A percentile compares a stretch with the other conserved stretches of the same genome.
Evolutionary conservation across 2,888 invertebrate genomes (phyloP).

Genomic region (Drosophila tanythrix): DNA sequence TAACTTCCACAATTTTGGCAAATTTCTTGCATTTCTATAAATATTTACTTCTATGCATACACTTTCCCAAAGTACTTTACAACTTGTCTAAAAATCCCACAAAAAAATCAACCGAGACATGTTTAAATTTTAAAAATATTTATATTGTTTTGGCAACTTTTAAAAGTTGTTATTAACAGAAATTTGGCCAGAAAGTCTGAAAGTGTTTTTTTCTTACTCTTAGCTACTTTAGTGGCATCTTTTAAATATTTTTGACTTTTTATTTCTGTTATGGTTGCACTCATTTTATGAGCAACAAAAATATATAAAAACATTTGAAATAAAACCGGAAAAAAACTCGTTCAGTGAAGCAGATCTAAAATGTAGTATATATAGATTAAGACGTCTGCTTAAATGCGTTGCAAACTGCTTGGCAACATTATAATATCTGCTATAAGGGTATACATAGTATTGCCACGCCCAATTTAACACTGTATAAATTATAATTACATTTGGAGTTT

Average conservation of each 20-base stretch:
- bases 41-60: neutral
- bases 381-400: neutral
- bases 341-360: neutral
- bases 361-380: neutral
- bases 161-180: neutral
- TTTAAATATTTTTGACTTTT: neutral
- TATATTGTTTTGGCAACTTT: neutral
- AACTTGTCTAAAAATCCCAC: neutral
- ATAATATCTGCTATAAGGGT: neutral
- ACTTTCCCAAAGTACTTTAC: neutral
- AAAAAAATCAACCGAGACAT: neutral
- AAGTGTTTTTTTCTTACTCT: neutral
- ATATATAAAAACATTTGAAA: neutral
- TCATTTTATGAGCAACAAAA: neutral
- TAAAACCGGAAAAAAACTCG: neutral
- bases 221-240: neutral
- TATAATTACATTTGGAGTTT: neutral
- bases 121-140: neutral
- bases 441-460: neutral
- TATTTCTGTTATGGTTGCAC: neutral
- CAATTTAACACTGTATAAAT: neutral
- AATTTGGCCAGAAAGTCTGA: neutral
- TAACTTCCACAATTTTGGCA: conserved; percentile 11
- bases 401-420: no score
- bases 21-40: conserved; percentile 6